Evolutionary conservation across 2,888 invertebrate species (phyloP).

Genomic region (Laothoe populi): DNA sequence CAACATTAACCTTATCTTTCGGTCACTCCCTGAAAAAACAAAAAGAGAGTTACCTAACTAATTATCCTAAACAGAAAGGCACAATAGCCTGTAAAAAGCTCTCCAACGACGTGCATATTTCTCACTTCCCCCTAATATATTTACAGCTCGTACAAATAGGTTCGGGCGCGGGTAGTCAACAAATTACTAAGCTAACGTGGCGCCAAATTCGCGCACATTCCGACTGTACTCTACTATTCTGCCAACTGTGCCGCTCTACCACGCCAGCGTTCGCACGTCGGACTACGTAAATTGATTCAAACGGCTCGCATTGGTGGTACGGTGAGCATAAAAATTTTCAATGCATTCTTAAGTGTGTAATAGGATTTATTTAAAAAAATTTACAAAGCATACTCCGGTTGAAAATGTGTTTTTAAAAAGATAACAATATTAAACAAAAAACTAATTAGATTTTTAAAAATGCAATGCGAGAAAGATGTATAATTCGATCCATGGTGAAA

Average conservation of each 20-base stretch:
- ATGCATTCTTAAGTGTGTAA: too few relatives aligned
- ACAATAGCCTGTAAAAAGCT: slow-evolving; percentile 17
- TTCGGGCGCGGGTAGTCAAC: slow-evolving; percentile 12
- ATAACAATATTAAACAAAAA: too few relatives aligned
- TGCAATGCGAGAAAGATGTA: too few relatives aligned
- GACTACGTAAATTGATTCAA: slow-evolving; percentile 39
- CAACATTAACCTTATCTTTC: not conserved
- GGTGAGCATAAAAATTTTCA: slow-evolving; percentile 24
- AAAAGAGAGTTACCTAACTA: slow-evolving; percentile 7
- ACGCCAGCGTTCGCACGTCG: slow-evolving; percentile 34
- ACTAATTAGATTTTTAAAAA: too few relatives aligned
- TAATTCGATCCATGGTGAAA: too few relatives aligned
- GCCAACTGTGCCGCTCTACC: slow-evolving; percentile 10
- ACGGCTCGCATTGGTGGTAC: slow-evolving; percentile 28
- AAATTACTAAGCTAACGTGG: slow-evolving; percentile 23
- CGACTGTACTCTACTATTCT: slow-evolving; percentile 1
- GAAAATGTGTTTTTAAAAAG: too few relatives aligned
- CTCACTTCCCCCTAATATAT: slow-evolving; percentile 15
- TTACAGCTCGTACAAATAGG: slow-evolving; percentile 16
- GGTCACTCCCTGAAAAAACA: not conserved
- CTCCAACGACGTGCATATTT: not conserved
- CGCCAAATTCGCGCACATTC: not conserved
- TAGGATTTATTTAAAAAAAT: too few relatives aligned
- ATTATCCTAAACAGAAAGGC: slow-evolving; percentile 8
- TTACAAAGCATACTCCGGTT: too few relatives aligned